phyloP scores from a whole-genome alignment of 2,797 vertebrate species.

The Trematomus bernacchii region DNA sequence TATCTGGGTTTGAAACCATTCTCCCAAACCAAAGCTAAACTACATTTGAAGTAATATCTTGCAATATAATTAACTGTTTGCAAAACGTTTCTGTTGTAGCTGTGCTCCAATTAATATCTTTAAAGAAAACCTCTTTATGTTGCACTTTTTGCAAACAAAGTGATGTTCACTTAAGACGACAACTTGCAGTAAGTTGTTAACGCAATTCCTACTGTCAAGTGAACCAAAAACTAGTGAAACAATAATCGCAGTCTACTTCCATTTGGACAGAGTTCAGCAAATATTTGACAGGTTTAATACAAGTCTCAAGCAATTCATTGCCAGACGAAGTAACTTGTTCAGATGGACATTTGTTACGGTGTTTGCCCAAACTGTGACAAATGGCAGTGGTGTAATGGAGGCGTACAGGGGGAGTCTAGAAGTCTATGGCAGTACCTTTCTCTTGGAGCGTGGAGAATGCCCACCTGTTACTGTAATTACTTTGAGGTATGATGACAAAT shows the following conservation, averaged over 20 bases:
- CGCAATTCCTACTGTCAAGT: not conserved
- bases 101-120: not conserved
- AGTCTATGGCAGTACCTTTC: constrained; percentile 25
- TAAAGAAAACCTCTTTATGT: not conserved
- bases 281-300: constrained; percentile 4
- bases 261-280: not conserved
- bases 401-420: constrained; percentile 9
- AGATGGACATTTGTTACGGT: constrained; percentile 17
- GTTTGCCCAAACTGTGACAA: constrained; percentile 17
- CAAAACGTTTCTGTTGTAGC: not conserved
- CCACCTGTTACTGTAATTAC: constrained; percentile 49
- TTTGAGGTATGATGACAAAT: constrained; percentile 49
- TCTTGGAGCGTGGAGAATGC: constrained; percentile 29
- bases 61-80: not conserved
- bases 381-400: constrained; percentile 42
- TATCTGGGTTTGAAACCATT: not conserved
- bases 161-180: no score
- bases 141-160: no score
- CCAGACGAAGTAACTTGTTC: constrained; percentile 10
- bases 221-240: not conserved
- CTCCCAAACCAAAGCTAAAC: not conserved
- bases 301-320: not conserved
- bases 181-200: not conserved
- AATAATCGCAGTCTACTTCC: not conserved
- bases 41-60: not conserved